These are phyloP conservation scores for Metellina segmentata DNA, from an alignment of 2,888 invertebrate genomes.

Conservation along the genomic window DNA sequence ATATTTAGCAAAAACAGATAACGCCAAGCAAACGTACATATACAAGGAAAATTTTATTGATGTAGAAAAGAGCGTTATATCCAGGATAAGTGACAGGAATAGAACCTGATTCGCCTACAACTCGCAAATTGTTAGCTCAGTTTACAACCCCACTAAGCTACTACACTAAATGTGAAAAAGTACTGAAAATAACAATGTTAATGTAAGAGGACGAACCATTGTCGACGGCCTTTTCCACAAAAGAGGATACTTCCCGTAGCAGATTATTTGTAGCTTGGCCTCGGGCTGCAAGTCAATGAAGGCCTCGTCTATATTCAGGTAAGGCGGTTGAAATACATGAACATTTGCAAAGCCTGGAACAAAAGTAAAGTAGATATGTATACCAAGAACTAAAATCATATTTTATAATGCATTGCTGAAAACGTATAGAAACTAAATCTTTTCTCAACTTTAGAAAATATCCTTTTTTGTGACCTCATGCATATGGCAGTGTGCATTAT, in stretches of 20 bases:
- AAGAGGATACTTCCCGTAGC: conserved; percentile 58
- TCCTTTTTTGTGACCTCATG: no score
- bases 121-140: no score
- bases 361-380: background rate
- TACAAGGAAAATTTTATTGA: no score
- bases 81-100: no score
- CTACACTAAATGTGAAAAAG: no score
- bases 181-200: background rate
- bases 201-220: background rate
- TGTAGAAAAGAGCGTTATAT: no score
- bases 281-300: conserved; percentile 55
- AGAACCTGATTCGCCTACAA: no score
- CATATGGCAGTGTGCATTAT: no score
- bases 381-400: background rate
- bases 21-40: no score
- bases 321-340: conserved; percentile 56
- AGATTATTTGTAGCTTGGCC: conserved; percentile 30
- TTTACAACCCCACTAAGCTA: no score
- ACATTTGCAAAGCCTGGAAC: conserved; percentile 47
- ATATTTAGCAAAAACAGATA: no score
- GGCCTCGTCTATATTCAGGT: conserved; percentile 5
- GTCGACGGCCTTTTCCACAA: conserved; percentile 47
- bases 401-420: background rate
- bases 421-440: background rate
- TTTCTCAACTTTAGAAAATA: no score